A percentile compares a stretch with the other conserved stretches of the same genome.
phyloP scores from a whole-genome alignment of 1,140 invertebrate genomes.

The Homarus americanus region DNA sequence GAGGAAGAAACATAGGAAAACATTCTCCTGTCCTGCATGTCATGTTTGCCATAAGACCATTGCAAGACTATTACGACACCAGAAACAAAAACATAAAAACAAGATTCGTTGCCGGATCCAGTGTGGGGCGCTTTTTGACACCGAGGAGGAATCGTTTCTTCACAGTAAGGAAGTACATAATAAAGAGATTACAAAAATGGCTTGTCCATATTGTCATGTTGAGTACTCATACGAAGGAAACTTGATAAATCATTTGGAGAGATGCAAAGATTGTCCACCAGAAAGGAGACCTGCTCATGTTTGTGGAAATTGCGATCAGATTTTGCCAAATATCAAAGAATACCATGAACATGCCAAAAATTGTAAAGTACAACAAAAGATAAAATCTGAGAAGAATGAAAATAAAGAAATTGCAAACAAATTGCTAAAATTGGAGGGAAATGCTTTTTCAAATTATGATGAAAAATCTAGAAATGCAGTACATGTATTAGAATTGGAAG shows the following conservation, averaged over 20 bases:
- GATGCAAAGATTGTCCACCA: conserved; percentile 35
- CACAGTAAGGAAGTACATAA: conserved; percentile 30
- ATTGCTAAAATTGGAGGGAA: neutral
- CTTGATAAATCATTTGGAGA: conserved; percentile 35
- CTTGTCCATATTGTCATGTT: conserved; percentile 41
- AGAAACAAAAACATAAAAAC: conserved; percentile 17
- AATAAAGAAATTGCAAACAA: neutral
- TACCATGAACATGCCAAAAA: conserved; percentile 32
- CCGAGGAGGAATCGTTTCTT: neutral
- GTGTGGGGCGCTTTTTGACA: conserved; percentile 20
- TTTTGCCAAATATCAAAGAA: conserved; percentile 23
- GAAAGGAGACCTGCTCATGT: conserved; percentile 42
- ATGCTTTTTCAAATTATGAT: neutral
- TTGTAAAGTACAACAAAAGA: neutral
- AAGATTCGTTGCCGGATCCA: conserved; percentile 32
- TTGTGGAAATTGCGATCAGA: conserved; percentile 23
- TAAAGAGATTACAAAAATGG: neutral
- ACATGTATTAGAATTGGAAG: too few relatives aligned
- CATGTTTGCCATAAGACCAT: neutral
- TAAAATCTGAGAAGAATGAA: neutral
- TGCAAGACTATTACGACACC: neutral
- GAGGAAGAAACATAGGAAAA: conserved; percentile 19
- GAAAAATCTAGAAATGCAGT: neutral
- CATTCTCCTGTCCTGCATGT: conserved; percentile 26
- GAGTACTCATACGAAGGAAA: neutral